phyloP scores from a whole-genome alignment of 2,113 vertebrate genomes.

The Mohoua ochrocephala region DNA sequence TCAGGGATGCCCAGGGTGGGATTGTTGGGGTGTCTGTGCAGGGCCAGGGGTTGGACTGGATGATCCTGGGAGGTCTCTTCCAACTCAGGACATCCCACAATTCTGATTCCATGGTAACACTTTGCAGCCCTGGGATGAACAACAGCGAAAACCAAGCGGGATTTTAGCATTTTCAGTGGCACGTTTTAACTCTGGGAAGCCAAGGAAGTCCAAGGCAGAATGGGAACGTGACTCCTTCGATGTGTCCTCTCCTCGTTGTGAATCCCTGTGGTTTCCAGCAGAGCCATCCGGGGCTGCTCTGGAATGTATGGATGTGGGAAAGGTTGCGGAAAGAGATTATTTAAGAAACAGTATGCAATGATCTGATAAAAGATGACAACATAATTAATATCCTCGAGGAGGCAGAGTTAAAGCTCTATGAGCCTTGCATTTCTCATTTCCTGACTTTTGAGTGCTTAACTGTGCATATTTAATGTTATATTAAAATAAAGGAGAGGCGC shows the following conservation, averaged over 20 bases:
- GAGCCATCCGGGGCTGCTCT: background rate
- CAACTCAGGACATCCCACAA: accelerated
- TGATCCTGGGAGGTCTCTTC: background rate
- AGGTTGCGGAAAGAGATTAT: slow-evolving; percentile 22
- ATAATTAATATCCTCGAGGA: slow-evolving; percentile 64
- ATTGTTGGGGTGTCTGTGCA: background rate
- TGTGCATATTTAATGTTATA: slow-evolving; percentile 60
- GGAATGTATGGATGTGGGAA: background rate
- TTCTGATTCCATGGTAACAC: background rate
- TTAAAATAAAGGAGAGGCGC: slow-evolving; percentile 54
- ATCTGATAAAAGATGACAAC: slow-evolving; percentile 63
- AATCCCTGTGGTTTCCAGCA: background rate
- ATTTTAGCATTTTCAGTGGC: background rate
- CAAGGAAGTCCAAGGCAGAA: background rate
- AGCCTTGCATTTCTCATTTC: slow-evolving; percentile 63
- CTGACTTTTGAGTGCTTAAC: slow-evolving; percentile 65
- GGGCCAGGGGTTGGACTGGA: background rate
- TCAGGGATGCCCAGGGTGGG: background rate
- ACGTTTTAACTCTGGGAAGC: background rate
- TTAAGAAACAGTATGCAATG: slow-evolving; percentile 50
- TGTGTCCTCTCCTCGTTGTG: background rate
- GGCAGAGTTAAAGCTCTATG: slow-evolving; percentile 56
- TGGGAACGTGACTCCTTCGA: background rate
- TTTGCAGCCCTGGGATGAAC: background rate
- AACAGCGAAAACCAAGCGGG: background rate